A percentile compares a stretch with the other conserved stretches of the same genome.
phyloP scores from a whole-genome alignment of 2,888 invertebrate genomes.

The Ichneumoninae sp. region DNA sequence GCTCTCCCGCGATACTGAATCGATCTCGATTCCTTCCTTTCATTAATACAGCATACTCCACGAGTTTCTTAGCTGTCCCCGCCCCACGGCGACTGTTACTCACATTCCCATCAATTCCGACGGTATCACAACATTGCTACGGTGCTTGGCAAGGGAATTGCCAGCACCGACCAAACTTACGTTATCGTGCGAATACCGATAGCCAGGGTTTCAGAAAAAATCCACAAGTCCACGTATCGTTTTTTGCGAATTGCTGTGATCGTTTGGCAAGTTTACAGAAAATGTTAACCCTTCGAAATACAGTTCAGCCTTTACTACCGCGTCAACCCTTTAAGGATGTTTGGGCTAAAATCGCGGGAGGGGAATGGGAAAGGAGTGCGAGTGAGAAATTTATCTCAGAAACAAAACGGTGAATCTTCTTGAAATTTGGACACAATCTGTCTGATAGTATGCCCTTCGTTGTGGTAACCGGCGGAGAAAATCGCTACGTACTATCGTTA shows the following conservation, averaged over 20 bases:
- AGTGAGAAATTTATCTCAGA: too few relatives aligned
- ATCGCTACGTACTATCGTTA: too few relatives aligned
- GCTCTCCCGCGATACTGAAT: slow-evolving; percentile 66
- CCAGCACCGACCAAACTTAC: neutral
- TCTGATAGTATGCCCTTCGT: too few relatives aligned
- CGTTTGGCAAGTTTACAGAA: neutral
- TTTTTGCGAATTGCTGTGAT: neutral
- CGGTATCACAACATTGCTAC: slow-evolving; percentile 29
- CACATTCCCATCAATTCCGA: slow-evolving; percentile 38
- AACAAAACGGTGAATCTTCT: too few relatives aligned
- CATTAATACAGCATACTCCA: slow-evolving; percentile 64
- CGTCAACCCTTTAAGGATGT: neutral
- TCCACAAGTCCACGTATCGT: neutral
- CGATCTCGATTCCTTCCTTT: slow-evolving; percentile 68
- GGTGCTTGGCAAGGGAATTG: slow-evolving; percentile 8
- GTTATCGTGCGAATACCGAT: neutral
- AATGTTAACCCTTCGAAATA: neutral
- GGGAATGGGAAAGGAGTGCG: too few relatives aligned
- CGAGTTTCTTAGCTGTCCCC: slow-evolving; percentile 10
- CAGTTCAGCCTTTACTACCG: neutral
- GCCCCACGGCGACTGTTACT: neutral
- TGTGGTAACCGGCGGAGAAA: too few relatives aligned
- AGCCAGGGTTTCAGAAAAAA: neutral
- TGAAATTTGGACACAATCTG: too few relatives aligned
- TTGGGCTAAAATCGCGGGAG: too few relatives aligned